These are phyloP conservation scores for Diphyllodes magnificus DNA, from an alignment of 2,113 vertebrate genomes.

Conservation along the genomic window DNA sequence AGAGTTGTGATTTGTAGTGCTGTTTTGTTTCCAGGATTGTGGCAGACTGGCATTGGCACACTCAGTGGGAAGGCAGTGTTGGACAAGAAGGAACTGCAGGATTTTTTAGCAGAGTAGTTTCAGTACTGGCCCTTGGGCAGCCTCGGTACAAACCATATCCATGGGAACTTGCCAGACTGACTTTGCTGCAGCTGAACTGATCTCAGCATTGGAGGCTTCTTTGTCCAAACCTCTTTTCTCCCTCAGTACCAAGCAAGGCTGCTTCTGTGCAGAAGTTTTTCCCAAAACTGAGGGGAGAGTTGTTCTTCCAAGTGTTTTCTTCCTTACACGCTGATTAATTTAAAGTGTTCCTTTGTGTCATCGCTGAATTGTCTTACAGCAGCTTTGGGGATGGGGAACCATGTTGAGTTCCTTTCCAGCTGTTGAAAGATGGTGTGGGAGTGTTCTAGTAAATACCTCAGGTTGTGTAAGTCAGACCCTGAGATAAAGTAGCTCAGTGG, in stretches of 20 bases:
- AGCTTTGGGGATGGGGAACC: neutral
- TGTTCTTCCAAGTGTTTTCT: neutral
- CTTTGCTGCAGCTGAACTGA: neutral
- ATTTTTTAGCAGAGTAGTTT: neutral
- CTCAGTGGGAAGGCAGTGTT: neutral
- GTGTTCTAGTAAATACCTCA: neutral
- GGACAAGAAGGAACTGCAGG: neutral
- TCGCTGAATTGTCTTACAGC: neutral
- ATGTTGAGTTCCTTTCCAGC: neutral
- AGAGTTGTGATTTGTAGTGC: neutral
- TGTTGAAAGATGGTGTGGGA: rapidly evolving
- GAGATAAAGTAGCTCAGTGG: neutral
- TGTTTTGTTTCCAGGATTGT: neutral
- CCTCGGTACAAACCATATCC: neutral
- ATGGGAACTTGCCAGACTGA: neutral
- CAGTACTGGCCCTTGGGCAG: neutral
- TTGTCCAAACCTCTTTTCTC: neutral
- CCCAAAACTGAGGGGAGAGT: neutral
- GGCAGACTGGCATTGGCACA: neutral
- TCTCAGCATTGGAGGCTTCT: neutral
- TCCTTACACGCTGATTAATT: neutral
- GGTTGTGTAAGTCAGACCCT: neutral
- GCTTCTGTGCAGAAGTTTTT: neutral
- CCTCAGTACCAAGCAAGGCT: neutral
- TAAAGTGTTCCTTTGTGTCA: neutral